Evolutionary conservation across 1,140 invertebrate species (phyloP), one percentile per base, ranked within the genome.

Genomic region (Eriosoma lanigerum): DNA sequence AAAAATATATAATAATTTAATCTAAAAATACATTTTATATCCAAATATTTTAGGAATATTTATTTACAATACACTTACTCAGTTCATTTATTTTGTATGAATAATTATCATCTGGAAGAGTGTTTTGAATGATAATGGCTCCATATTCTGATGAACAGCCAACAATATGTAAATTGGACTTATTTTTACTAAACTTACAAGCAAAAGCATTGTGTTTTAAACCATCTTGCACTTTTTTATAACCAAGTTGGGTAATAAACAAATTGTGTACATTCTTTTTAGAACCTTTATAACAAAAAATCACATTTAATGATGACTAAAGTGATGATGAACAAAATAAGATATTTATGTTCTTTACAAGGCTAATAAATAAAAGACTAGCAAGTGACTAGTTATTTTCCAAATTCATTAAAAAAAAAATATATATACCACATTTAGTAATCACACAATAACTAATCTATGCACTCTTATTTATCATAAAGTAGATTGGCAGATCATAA

Each of bases 101-200:
- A 3, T 4, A 60, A 21, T 60, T n/a, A 54, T 15, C 3, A 54
- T 54, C 3, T 60, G 6, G 19, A n/a, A 60, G 19, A 24, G 56
- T 60, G 21, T 60, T 60, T 60, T 60, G 56, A n/a, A 60, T 10
- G 10, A 60, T 24, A 21, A 60, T 60, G 6, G 8, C 8, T 60
- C 56, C 56, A 60, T 60, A n/a, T 21, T 60, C 56, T 3, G 56
- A 13, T 26, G 56, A 1, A 60, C 56, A 26, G 9, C 19, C 56
- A 21, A 60, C 6, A 10, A 60, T 21, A 24, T 60, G 56, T 60
- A 60, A 60, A 60, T 60, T 60, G 10, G 19, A 21, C 3, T 24
- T 19, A 60, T 60, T 60, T 60, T n/a, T 19, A 60, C 56, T 60
- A 21, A 60, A 60, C 24, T 24, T 60, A 21, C 56, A 60, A 24